Evolutionary conservation across 2,888 invertebrate species (phyloP), one percentile per base, ranked within the genome.

Genomic region (Parnassius orleans): DNA sequence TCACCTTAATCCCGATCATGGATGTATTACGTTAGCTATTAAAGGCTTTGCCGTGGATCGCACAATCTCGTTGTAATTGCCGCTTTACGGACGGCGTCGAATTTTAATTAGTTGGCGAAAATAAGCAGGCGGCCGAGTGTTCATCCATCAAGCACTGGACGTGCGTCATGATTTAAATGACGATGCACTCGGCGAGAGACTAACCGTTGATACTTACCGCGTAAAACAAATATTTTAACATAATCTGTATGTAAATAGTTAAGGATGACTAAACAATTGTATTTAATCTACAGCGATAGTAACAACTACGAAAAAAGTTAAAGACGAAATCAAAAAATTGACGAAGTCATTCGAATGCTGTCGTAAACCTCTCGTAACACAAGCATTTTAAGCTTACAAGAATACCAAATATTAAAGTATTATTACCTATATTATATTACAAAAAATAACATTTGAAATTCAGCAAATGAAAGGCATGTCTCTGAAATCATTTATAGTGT

Each of bases 41-140:
- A 72, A 69, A 68, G 69, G 71, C 67, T 66, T 71, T 74, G 69
- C 71, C 61, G 60, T 61, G 68, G 72, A 75, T 73, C 74, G 74
- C 65, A 71, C 75, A 76, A 77, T 78, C 70, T 69, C 63, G 51
- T 51, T 57, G 74, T 79, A 79, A 79, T 74, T 74, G 75, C 74
- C 71, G 75, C 71, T 79, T 77, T 74, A 75, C 69, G 63, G 68
- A 64, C 70, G 68, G 72, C 73, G 70, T 76, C 76, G 74, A 78
- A 79, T 78, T 81, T 79, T 81, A 81, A 81, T 80, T 79, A 80
- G 73, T 76, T 73, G 67, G 68, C 69, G 67, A 70, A 67, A 72
- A 71, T 69, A 68, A 69, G 66, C 61, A 54, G 63, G 57, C 66
- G 66, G 62, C 52, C 53, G 64, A 53, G 59, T 52, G 59, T 57